Base-by-base conservation (phyloP, 1,140 invertebrate genomes). In the Bombus pascuorum region DNA sequence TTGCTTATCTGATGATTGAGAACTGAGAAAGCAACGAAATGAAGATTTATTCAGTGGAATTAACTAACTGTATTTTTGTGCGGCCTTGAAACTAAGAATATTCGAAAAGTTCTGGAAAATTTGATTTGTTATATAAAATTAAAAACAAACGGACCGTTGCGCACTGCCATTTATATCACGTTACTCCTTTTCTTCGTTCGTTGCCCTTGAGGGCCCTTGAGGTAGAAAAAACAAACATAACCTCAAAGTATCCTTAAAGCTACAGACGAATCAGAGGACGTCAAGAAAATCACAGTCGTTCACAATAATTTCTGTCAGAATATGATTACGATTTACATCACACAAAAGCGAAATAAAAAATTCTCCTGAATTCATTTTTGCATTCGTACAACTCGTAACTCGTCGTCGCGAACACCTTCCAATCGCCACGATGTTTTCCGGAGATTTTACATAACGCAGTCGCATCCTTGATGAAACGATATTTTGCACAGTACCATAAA, bases 1-100 rank as follows among this genome's bases (percentile, higher is more conserved):
- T 73, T 91, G 92, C 57, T 95, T 95, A 34, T 95, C 95, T 25
- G 93, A 87, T 1, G 95, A 95, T 73, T 95, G 95, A 53, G 95
- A 95, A 76, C 95, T 95, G 80, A n/a, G 90, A 92, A 88, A 87
- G 13, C 32, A 65, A 65, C 3, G 39, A 2, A 53, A 81, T 71
- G 13, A 0, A 25, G 1, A 32, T 47, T 70, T 78, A 18, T 5
- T 22, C 18, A 37, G 18, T 6, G 32, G 25, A 10, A 34, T 81
- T 44, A 1, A 3, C 44, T 62, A 81, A 18, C n/a, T 42, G 28
- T 28, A 18, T 68, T 34, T n/a, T 3, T 8, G 6, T 73, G 12
- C 13, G 3, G n/a, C 15, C n/a, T 73, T 73, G n/a, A 73, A 44
- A n/a, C 25, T 72, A 42, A 28, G 37, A 71, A 44, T 44, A 44